Evolutionary conservation across 2,113 vertebrate species (phyloP).

Genomic region (Hystrix brachyura): DNA sequence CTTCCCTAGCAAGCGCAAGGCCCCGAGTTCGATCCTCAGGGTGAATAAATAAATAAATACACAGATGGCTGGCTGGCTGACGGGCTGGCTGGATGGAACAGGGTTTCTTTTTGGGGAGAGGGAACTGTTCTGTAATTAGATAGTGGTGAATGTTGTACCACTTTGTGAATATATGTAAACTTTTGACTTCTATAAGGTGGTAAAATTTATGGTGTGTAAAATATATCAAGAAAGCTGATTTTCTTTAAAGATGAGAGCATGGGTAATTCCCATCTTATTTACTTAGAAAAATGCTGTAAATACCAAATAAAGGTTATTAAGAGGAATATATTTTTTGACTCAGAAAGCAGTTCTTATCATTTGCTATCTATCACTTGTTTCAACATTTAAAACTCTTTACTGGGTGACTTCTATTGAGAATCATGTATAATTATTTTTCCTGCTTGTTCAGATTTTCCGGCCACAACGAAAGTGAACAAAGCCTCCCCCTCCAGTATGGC

Average conservation of each 20-base stretch:
- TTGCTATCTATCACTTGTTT: neutral
- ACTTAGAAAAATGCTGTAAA: neutral
- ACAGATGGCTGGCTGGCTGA: too few relatives aligned
- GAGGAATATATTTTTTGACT: neutral
- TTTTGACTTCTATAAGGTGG: neutral
- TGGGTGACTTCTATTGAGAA: neutral
- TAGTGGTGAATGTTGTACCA: neutral
- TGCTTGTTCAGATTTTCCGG: neutral
- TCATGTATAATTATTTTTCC: neutral
- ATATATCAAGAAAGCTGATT: neutral
- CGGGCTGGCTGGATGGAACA: too few relatives aligned
- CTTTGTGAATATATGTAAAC: neutral
- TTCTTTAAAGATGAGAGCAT: neutral
- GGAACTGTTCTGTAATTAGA: neutral
- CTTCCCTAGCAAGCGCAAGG: too few relatives aligned
- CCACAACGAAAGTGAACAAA: neutral
- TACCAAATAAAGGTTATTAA: neutral
- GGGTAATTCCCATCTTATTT: conserved; percentile 2
- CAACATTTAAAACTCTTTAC: neutral
- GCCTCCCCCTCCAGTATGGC: neutral
- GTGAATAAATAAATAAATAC: too few relatives aligned
- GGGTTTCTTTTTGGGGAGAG: neutral
- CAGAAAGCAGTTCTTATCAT: conserved; percentile 1
- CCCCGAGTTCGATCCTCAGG: too few relatives aligned
- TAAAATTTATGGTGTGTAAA: neutral